These are phyloP conservation scores for Asbolus verrucosus DNA, from an alignment of 1,140 invertebrate species.

Conservation along the genomic window DNA sequence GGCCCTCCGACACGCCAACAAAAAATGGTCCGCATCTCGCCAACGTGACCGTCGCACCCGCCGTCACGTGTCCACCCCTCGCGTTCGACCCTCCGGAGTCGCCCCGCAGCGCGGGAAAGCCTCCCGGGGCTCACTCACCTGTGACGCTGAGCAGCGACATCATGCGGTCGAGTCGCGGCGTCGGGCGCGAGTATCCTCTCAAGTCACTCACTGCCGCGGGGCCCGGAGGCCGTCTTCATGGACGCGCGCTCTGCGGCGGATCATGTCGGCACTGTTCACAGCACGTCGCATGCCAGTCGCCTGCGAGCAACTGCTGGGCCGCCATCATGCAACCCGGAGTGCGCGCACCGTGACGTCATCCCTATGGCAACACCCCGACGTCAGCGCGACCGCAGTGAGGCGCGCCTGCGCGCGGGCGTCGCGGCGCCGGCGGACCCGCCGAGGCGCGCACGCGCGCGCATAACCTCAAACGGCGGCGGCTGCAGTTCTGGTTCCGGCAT, in stretches of 20 bases:
- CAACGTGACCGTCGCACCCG: too few species aligned
- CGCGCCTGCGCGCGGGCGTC: slow-evolving; percentile 32
- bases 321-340: slow-evolving; percentile 48
- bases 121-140: slow-evolving; percentile 48
- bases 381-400: slow-evolving; percentile 49
- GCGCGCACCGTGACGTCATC: slow-evolving; percentile 48
- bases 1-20: too few species aligned
- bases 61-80: too few species aligned
- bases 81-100: too few species aligned
- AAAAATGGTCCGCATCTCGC: too few species aligned
- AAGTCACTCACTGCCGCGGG: slow-evolving; percentile 38
- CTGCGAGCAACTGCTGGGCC: slow-evolving; percentile 45
- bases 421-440: too few species aligned
- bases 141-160: slow-evolving; percentile 59
- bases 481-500: too few species aligned
- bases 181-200: slow-evolving; percentile 16
- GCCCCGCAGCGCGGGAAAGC: too few species aligned
- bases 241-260: slow-evolving; percentile 37
- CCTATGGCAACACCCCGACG: slow-evolving; percentile 58
- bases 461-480: too few species aligned
- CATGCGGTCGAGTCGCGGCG: slow-evolving; percentile 46
- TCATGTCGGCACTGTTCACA: slow-evolving; percentile 43
- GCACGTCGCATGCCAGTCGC: slow-evolving; percentile 46
- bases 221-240: slow-evolving; percentile 5
- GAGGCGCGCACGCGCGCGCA: too few species aligned